Percentiles rank a stretch among this genome's conserved stretches.
Conservation (phyloP, 2,888 invertebrate genomes). For the Megastigmus dorsalis region DNA sequence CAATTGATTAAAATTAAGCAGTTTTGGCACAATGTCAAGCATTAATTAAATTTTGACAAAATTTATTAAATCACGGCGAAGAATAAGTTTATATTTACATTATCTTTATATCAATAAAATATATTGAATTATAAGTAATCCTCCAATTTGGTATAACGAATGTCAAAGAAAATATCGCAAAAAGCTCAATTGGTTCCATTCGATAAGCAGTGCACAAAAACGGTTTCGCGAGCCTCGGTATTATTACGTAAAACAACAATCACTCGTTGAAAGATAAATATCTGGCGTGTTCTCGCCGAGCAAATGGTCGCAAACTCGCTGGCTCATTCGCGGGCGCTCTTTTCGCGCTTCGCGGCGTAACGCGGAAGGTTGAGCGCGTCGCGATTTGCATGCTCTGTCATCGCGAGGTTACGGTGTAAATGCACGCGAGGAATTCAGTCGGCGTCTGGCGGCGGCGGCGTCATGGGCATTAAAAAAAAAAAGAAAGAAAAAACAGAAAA, state of each 20-base stretch:
- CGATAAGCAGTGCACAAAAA: not conserved
- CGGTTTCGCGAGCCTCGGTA: not conserved
- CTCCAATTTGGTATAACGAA: no score
- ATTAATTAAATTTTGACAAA: not conserved
- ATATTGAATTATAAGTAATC: no score
- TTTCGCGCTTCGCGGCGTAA: not conserved
- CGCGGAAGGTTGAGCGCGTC: not conserved
- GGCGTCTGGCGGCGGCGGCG: not conserved
- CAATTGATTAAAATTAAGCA: not conserved
- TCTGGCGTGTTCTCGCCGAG: not conserved
- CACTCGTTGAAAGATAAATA: slow-evolving; percentile 1
- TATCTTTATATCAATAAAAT: no score
- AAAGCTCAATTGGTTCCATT: not conserved
- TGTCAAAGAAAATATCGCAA: no score
- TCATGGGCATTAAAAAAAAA: no score
- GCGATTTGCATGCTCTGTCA: slow-evolving; percentile 6
- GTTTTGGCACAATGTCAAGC: not conserved
- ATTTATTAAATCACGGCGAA: no score
- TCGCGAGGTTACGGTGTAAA: slow-evolving; percentile 5
- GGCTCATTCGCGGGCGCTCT: not conserved
- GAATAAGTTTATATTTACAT: no score
- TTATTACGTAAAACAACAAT: slow-evolving; percentile 19
- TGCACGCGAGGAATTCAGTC: not conserved
- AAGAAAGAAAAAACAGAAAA: not conserved
- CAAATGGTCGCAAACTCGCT: not conserved